These are phyloP conservation scores for Leuciscus waleckii DNA, from an alignment of 2,797 vertebrate species.

Conservation along the genomic window DNA sequence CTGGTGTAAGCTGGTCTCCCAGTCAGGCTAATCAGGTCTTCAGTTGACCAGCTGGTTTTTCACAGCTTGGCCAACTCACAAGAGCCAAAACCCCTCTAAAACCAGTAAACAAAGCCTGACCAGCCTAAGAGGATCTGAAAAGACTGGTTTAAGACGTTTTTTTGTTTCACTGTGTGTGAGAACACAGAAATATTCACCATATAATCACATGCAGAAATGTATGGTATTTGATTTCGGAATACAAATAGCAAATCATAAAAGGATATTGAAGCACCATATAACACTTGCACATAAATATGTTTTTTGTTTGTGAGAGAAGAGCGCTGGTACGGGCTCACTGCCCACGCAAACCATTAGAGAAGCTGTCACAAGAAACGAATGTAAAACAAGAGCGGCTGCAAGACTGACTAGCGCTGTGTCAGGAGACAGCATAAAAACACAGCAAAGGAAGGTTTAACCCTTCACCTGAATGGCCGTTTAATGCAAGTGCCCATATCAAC, in stretches of 20 bases:
- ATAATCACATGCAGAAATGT: conserved; percentile 23
- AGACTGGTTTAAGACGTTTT: neutral
- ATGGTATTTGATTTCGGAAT: conserved; percentile 28
- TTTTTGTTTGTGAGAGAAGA: conserved; percentile 43
- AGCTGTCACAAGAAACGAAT: conserved; percentile 29
- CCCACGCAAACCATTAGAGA: conserved; percentile 40
- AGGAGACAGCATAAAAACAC: conserved; percentile 21
- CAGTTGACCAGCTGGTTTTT: neutral
- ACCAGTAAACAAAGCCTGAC: neutral
- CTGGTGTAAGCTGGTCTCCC: neutral
- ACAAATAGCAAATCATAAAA: conserved; percentile 36
- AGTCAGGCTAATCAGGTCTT: neutral
- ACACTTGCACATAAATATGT: conserved; percentile 43
- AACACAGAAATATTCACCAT: neutral
- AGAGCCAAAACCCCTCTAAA: neutral
- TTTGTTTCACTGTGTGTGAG: neutral
- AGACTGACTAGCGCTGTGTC: conserved; percentile 22
- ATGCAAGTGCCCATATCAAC: conserved; percentile 21
- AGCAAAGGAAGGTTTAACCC: conserved; percentile 16
- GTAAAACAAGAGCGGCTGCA: conserved; percentile 7
- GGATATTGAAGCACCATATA: conserved; percentile 13
- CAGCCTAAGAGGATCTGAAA: neutral
- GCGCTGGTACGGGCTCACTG: conserved; percentile 3
- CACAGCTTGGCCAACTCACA: neutral
- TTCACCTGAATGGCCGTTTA: conserved; percentile 23